A percentile compares a stretch with the other conserved stretches of the same genome.
Conservation (phyloP, 2,797 vertebrate species). For the Psittacula echo region DNA sequence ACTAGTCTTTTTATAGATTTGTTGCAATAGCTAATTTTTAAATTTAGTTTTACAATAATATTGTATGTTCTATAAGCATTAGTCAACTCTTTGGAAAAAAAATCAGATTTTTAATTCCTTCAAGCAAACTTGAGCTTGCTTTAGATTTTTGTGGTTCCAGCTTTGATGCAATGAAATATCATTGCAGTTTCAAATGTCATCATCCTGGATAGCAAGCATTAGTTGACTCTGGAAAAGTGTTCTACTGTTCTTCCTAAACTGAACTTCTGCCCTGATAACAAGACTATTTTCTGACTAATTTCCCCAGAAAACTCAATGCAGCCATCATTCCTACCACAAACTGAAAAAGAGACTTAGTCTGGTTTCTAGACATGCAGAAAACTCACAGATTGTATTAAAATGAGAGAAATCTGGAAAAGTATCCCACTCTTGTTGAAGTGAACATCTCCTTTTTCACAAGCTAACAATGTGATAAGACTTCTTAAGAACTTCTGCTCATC, state of each 20-base stretch:
- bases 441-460: neutral
- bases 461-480: neutral
- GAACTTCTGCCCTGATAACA: neutral
- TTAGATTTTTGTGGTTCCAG: neutral
- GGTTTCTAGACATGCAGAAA: neutral
- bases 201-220: accelerated
- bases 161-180: neutral
- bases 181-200: neutral
- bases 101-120: neutral
- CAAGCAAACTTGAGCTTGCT: neutral
- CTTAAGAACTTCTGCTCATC: neutral
- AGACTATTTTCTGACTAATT: neutral
- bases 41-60: neutral
- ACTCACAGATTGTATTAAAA: neutral
- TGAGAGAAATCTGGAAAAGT: neutral
- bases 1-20: neutral
- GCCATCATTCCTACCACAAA: neutral
- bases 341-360: neutral
- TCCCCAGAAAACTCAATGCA: neutral
- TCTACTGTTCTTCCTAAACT: neutral
- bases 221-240: neutral
- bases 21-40: neutral
- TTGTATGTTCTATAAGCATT: neutral
- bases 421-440: neutral
- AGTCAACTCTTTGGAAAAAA: neutral